phyloP scores from a whole-genome alignment of 2,797 vertebrate species.

The Agapornis canus region DNA sequence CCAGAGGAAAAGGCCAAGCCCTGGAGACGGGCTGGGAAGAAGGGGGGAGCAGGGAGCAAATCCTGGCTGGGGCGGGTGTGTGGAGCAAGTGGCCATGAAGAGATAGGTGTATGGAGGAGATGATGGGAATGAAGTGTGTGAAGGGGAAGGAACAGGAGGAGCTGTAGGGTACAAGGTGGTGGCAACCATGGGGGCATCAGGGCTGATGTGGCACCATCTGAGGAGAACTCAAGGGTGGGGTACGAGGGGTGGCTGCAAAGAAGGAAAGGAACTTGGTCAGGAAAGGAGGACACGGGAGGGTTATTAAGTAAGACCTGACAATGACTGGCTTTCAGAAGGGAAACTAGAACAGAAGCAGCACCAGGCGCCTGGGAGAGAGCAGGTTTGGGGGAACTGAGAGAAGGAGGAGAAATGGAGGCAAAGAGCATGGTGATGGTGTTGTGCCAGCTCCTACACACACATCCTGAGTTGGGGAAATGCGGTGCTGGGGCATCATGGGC shows the following conservation, averaged over 20 bases:
- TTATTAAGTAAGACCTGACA: background rate
- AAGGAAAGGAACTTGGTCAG: background rate
- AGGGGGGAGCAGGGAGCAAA: background rate
- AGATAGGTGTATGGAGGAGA: background rate
- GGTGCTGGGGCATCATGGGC: background rate
- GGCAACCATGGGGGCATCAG: background rate
- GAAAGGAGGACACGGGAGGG: background rate
- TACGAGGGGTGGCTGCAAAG: background rate
- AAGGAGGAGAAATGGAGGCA: background rate
- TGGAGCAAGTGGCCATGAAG: rapidly evolving
- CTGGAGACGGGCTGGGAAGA: background rate
- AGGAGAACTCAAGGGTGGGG: background rate
- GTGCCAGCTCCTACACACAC: background rate
- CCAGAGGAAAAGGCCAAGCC: background rate
- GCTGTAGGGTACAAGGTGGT: background rate
- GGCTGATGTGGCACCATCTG: background rate
- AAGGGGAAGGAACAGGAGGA: background rate
- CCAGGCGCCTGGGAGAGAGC: background rate
- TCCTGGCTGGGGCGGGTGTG: background rate
- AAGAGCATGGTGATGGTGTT: rapidly evolving
- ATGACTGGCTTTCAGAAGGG: background rate
- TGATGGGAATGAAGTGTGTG: background rate
- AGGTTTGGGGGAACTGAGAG: background rate
- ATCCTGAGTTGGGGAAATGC: rapidly evolving
- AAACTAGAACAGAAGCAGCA: background rate